Percentiles rank a stretch among this genome's conserved stretches.
Evolutionary conservation across 2,888 invertebrate genomes (phyloP).

Genomic region (Onthophagus sagittarius): DNA sequence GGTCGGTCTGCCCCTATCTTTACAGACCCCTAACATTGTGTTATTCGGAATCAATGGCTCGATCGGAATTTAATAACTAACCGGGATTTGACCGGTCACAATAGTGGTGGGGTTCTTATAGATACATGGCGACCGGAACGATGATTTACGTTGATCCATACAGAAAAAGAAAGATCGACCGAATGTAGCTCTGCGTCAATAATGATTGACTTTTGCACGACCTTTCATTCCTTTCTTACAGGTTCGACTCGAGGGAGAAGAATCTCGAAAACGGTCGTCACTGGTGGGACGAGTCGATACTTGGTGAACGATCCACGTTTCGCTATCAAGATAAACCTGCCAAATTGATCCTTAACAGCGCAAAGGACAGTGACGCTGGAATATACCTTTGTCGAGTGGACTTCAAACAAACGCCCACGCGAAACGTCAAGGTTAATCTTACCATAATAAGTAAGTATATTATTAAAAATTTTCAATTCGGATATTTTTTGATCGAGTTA

Average conservation of each 20-base stretch:
- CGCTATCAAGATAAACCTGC: slow-evolving; percentile 70
- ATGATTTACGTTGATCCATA: background rate
- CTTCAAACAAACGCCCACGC: slow-evolving; percentile 84
- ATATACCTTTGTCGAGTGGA: slow-evolving; percentile 86
- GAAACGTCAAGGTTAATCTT: slow-evolving; percentile 82
- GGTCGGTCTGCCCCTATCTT: background rate
- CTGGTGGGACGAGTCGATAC: slow-evolving; percentile 73
- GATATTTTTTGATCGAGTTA: background rate
- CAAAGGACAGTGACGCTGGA: slow-evolving; percentile 72
- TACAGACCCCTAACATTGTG: background rate
- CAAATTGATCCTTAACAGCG: slow-evolving; percentile 70
- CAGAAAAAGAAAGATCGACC: background rate
- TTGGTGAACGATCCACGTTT: slow-evolving; percentile 75
- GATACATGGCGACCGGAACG: background rate
- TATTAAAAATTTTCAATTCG: background rate
- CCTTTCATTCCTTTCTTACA: slow-evolving; percentile 43
- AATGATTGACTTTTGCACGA: background rate
- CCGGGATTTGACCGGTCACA: background rate
- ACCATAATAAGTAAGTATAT: slow-evolving; percentile 80
- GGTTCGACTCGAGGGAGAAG: slow-evolving; percentile 72
- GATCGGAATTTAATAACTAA: slow-evolving; percentile 10
- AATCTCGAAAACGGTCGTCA: slow-evolving; percentile 71
- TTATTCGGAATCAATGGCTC: slow-evolving; percentile 12
- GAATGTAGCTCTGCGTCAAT: background rate
- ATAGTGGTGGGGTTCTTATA: background rate